Percentiles rank a stretch among this genome's conserved stretches.
Conservation (phyloP, 1,140 invertebrate genomes). For the Prorops nasuta region DNA sequence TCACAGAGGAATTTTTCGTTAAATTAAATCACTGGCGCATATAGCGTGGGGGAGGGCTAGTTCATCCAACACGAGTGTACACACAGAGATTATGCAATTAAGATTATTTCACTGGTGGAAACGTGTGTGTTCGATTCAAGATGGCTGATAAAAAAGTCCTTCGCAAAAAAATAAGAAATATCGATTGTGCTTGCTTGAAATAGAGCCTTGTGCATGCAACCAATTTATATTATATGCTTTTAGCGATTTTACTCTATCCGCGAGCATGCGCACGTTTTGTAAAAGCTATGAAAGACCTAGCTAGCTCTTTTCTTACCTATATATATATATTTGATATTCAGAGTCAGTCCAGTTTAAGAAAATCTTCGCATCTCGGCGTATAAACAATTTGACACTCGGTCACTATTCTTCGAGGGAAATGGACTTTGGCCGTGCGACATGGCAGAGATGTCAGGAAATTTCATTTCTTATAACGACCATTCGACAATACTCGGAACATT, state of each 20-base stretch:
- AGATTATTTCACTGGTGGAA: conserved; percentile 5
- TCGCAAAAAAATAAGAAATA: background rate
- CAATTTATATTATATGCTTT: conserved; percentile 11
- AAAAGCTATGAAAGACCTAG: too few relatives aligned
- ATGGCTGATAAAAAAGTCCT: background rate
- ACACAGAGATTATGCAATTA: too few relatives aligned
- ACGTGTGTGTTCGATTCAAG: background rate
- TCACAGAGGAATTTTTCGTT: too few relatives aligned
- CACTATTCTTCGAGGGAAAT: too few relatives aligned
- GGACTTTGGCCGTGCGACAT: too few relatives aligned
- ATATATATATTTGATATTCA: background rate
- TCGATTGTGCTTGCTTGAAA: conserved; percentile 22
- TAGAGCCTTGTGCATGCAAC: conserved; percentile 28
- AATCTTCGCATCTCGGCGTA: background rate
- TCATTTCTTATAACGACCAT: too few relatives aligned
- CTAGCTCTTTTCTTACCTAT: background rate
- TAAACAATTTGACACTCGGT: too few relatives aligned
- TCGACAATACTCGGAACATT: too few relatives aligned
- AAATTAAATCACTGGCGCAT: too few relatives aligned
- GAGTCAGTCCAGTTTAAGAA: background rate
- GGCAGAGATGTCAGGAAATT: too few relatives aligned
- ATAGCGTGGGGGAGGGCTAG: too few relatives aligned
- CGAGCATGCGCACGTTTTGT: conserved; percentile 25
- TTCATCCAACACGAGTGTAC: too few relatives aligned
- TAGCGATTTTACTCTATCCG: conserved; percentile 10